Percentiles rank a stretch among this genome's conserved stretches.
Conservation (phyloP, 2,113 vertebrate species). For the Cyprinus carpio region DNA sequence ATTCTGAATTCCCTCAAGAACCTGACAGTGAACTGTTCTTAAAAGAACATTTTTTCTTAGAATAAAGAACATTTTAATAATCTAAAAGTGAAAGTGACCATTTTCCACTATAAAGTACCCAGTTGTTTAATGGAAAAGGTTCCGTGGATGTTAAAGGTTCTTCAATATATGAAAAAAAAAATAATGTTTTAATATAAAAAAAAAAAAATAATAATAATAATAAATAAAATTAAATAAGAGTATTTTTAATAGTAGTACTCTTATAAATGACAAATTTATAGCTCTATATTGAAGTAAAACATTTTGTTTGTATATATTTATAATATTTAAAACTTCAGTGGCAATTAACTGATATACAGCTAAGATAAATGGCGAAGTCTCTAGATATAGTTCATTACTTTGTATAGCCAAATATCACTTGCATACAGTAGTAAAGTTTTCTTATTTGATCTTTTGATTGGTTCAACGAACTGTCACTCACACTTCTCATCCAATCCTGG, state of each 20-base stretch:
- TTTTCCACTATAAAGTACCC: not conserved
- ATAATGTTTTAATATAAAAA: too few species aligned
- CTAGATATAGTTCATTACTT: too few species aligned
- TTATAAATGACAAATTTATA: too few species aligned
- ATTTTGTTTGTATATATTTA: too few species aligned
- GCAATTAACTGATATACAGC: not conserved
- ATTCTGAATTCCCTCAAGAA: not conserved
- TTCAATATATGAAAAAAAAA: too few species aligned
- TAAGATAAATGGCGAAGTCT: too few species aligned
- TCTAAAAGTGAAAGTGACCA: not conserved
- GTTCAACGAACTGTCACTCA: not conserved
- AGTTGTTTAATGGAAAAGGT: not conserved
- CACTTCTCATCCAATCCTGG: not conserved
- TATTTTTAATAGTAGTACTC: too few species aligned
- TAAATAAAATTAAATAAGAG: too few species aligned
- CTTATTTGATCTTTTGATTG: not conserved
- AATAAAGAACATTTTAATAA: not conserved
- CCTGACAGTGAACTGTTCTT: not conserved
- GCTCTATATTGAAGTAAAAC: too few species aligned
- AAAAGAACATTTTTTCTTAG: not conserved
- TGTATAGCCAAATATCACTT: too few species aligned
- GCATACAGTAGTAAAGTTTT: not conserved
- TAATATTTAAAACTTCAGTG: not conserved
- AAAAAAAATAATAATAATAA: too few species aligned
- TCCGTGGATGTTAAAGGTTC: not conserved